Conservation (phyloP, 2,888 invertebrate species). For the Panorpa germanica region DNA sequence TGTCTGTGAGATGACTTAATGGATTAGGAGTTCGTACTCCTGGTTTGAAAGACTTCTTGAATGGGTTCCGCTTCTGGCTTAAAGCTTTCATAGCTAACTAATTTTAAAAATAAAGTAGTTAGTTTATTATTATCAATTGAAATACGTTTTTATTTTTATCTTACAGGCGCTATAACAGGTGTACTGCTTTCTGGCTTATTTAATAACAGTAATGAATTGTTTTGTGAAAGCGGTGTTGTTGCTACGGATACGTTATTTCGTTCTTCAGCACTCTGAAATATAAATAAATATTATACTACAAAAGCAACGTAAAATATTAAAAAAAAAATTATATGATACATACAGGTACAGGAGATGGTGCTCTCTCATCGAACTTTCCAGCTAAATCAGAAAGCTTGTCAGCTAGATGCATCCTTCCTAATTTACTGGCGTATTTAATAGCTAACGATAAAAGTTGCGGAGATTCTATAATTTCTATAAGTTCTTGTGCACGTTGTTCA, state of each 20-base stretch:
- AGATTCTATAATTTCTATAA: conserved; percentile 65
- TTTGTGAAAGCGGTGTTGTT: too few species aligned
- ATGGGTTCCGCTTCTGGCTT: conserved; percentile 26
- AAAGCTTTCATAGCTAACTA: conserved; percentile 20
- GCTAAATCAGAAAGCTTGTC: conserved; percentile 51
- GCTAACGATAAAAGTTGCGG: conserved; percentile 62
- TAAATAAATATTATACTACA: conserved; percentile 4
- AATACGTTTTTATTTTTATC: conserved; percentile 3
- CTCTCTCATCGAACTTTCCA: conserved; percentile 22
- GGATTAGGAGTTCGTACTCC: conserved; percentile 22
- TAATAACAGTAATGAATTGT: too few species aligned
- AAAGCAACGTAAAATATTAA: not conserved
- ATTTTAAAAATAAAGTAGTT: not conserved
- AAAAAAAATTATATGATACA: not conserved
- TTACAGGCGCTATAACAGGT: conserved; percentile 14
- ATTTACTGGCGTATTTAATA: conserved; percentile 70
- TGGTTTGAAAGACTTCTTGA: conserved; percentile 26
- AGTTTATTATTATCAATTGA: not conserved
- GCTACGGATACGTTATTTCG: too few species aligned
- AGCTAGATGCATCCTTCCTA: conserved; percentile 57
- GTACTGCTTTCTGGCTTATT: conserved; percentile 14
- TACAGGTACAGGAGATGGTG: conserved; percentile 10
- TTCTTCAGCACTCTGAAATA: conserved; percentile 15
- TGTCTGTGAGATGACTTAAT: conserved; percentile 18
- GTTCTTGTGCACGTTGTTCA: conserved; percentile 71